A percentile compares a stretch with the other conserved stretches of the same genome.
phyloP scores from a whole-genome alignment of 2,888 invertebrate genomes.

The Mesochorus sp. region DNA sequence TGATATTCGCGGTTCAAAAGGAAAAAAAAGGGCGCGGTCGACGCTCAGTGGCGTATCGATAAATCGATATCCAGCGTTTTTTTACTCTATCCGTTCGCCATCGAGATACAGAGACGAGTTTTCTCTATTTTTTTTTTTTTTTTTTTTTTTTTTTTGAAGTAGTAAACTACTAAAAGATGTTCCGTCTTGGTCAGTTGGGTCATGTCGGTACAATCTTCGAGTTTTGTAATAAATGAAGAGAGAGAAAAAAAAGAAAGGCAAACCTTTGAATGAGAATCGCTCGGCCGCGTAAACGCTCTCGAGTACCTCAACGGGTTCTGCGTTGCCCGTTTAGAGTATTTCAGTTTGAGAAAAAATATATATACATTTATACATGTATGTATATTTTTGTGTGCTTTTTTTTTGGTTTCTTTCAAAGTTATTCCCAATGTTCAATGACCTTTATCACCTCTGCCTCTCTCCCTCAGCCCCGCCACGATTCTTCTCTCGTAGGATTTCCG shows the following conservation, averaged over 20 bases:
- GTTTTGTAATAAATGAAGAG: conserved; percentile 45
- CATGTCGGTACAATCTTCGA: conserved; percentile 5
- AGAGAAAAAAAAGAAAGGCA: conserved; percentile 79
- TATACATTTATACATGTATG: too few species aligned
- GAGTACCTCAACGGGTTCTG: conserved; percentile 78
- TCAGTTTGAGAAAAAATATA: too few species aligned
- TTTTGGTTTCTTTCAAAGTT: conserved; percentile 37
- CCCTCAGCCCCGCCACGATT: conserved; percentile 50
- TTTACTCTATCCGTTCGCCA: too few species aligned
- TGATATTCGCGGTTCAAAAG: not conserved
- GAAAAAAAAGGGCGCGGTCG: conserved; percentile 6
- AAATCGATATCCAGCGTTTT: conserved; percentile 3
- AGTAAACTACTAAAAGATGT: not conserved
- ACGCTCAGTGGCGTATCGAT: not conserved
- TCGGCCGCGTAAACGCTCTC: conserved; percentile 82
- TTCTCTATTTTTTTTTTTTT: not conserved
- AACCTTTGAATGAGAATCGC: conserved; percentile 82
- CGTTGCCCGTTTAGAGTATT: too few species aligned
- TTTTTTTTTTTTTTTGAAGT: too few species aligned
- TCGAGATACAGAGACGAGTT: too few species aligned
- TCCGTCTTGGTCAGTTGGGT: conserved; percentile 12
- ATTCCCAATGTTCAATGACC: conserved; percentile 40
- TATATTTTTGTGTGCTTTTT: conserved; percentile 16
- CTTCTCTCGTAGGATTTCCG: conserved; percentile 32
- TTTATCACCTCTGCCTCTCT: conserved; percentile 56